phyloP scores from a whole-genome alignment of 2,888 invertebrate species.

The Tricholauxania praeusta region DNA sequence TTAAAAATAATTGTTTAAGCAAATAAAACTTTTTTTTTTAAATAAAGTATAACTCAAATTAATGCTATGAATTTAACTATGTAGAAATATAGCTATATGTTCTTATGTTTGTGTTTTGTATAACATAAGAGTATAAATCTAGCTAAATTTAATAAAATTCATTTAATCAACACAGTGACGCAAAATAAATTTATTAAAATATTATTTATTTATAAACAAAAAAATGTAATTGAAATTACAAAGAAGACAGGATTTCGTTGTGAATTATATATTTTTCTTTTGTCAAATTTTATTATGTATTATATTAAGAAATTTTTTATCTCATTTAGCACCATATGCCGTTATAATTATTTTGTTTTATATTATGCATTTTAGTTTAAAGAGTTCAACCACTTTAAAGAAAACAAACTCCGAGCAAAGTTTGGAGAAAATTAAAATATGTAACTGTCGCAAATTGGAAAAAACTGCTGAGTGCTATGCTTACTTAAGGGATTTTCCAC shows the following conservation, averaged over 20 bases:
- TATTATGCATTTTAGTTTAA: too few relatives aligned
- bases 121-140: not conserved
- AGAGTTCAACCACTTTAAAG: too few relatives aligned
- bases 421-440: too few relatives aligned
- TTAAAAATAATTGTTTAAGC: conserved; percentile 35
- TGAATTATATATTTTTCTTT: too few relatives aligned
- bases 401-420: too few relatives aligned
- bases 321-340: too few relatives aligned
- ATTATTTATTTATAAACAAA: conserved; percentile 36
- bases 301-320: not conserved
- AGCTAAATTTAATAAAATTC: conserved; percentile 5
- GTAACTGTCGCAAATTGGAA: too few relatives aligned
- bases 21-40: conserved; percentile 51
- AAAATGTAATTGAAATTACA: conserved; percentile 57
- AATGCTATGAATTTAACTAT: conserved; percentile 25
- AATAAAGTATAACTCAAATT: conserved; percentile 1
- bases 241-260: conserved; percentile 55
- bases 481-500: too few relatives aligned
- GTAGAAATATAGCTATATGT: too few relatives aligned
- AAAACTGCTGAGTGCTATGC: too few relatives aligned
- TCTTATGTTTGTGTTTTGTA: not conserved
- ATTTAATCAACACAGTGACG: not conserved
- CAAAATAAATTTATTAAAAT: conserved; percentile 28
- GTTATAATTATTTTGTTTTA: too few relatives aligned
- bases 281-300: conserved; percentile 4